Conservation (phyloP, 2,797 vertebrate species). For the Sebastes matsubarae region DNA sequence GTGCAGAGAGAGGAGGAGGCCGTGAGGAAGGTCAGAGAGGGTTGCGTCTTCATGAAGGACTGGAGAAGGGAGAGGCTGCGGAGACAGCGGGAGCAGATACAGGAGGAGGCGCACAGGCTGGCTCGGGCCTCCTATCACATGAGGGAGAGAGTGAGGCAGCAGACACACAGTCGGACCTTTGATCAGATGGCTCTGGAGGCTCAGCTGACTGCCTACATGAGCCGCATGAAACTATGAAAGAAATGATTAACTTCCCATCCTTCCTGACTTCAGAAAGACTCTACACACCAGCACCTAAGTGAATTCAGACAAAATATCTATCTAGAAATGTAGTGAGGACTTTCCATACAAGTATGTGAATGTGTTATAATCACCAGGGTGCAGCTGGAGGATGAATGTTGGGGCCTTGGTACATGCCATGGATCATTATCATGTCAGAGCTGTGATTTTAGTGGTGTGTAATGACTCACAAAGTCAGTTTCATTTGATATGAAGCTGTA, state of each 20-base stretch:
- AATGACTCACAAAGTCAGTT: background rate
- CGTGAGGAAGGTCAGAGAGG: conserved; percentile 57
- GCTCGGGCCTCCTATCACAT: conserved; percentile 78
- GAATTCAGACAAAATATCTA: background rate
- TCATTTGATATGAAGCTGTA: background rate
- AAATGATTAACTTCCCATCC: background rate
- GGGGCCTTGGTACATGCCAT: background rate
- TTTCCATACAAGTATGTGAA: background rate
- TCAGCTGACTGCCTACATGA: conserved; percentile 67
- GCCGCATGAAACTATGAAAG: conserved; percentile 63
- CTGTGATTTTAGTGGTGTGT: background rate
- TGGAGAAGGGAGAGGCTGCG: conserved; percentile 73
- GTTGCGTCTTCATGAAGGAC: conserved; percentile 73
- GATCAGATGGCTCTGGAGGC: conserved; percentile 77
- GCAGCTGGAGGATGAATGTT: background rate
- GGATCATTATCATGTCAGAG: background rate
- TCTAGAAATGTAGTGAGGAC: background rate
- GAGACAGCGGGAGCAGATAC: conserved; percentile 68
- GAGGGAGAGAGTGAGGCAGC: conserved; percentile 76
- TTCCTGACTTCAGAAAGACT: background rate
- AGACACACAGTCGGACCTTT: conserved; percentile 70
- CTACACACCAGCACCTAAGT: background rate
- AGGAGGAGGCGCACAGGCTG: conserved; percentile 74
- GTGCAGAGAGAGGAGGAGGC: conserved; percentile 78
- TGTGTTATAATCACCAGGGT: background rate